Percentiles rank a stretch among this genome's conserved stretches.
These are phyloP conservation scores for Lypha dubia DNA, from an alignment of 2,888 invertebrate genomes.

Conservation along the genomic window DNA sequence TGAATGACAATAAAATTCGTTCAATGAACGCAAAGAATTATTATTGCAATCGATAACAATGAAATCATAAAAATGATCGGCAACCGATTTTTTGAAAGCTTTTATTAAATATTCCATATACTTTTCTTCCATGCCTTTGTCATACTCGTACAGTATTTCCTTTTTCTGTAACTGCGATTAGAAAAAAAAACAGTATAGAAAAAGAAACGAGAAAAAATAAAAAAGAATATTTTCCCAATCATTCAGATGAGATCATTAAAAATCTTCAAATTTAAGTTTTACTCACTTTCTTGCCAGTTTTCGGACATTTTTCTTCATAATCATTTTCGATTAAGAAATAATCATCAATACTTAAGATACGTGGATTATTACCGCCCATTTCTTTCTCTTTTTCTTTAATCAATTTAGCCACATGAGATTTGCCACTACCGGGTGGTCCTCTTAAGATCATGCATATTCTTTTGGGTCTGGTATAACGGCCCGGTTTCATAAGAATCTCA, in stretches of 20 bases:
- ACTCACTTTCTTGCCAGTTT: constrained; percentile 81
- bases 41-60: constrained; percentile 96
- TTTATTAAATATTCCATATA: constrained; percentile 93
- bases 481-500: constrained; percentile 92
- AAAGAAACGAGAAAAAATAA: constrained; percentile 2
- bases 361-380: constrained; percentile 93
- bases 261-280: neutral
- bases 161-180: constrained; percentile 83
- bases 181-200: neutral
- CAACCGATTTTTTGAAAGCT: constrained; percentile 94
- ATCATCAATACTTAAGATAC: constrained; percentile 97
- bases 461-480: constrained; percentile 90
- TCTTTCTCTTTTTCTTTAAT: constrained; percentile 93
- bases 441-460: constrained; percentile 93
- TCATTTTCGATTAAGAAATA: constrained; percentile 96
- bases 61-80: constrained; percentile 95
- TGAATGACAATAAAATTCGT: constrained; percentile 94
- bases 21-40: constrained; percentile 91
- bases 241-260: neutral
- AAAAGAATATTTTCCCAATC: neutral
- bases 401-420: constrained; percentile 94
- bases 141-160: constrained; percentile 89
- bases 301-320: constrained; percentile 84
- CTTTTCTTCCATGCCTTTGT: constrained; percentile 90
- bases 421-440: constrained; percentile 97